Base-by-base conservation (phyloP, 1,140 invertebrate species). In the Brachionus angularis region DNA sequence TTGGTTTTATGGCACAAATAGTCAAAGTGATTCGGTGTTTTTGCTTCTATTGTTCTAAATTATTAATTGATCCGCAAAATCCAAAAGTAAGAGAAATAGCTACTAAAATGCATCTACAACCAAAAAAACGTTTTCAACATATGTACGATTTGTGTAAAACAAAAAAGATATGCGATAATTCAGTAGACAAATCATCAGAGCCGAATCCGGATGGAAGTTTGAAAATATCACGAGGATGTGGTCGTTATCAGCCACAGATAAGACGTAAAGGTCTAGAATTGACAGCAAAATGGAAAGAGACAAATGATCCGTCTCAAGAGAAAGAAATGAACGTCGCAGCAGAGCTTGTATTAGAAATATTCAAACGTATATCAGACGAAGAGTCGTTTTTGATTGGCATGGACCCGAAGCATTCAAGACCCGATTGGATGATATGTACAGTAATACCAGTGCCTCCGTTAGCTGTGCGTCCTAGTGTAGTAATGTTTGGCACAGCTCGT, bases 341-440 rank as follows among this genome's bases (percentile, higher is more conserved):
- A 0, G 96, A 99, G 79, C 83, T 92, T 72, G 93, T 95, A 0
- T 90, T 90, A 85, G 95, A 98, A 82, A 96, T 98, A 73, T 87
- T 99, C 12, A 96, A 95, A 81, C 89, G 93, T 75, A 97, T 98
- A 50, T 89, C 90, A 21, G 96, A 99, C 82, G 96, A 98, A 78
- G 96, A 98, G 77, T 94, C 91, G 73, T 88, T 90, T 72, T 89
- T 96, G 53, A 81, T 99, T 50, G 96, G 94, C 52, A 94, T 95
- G 91, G 91, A 96, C 79, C 91, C 91, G 0, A 91, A 91, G 79
- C 97, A 88, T 83, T 90, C 95, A 0, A 84, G 96, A 53, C 96
- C 96, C 12, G 96, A 99, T 84, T 99, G 96, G 95, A 98, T 99
- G 95, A 89, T 99, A 49, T 85, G 95, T 1, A 97, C 95, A 5